phyloP scores from a whole-genome alignment of 2,113 vertebrate species.

The Trachemys scripta region DNA sequence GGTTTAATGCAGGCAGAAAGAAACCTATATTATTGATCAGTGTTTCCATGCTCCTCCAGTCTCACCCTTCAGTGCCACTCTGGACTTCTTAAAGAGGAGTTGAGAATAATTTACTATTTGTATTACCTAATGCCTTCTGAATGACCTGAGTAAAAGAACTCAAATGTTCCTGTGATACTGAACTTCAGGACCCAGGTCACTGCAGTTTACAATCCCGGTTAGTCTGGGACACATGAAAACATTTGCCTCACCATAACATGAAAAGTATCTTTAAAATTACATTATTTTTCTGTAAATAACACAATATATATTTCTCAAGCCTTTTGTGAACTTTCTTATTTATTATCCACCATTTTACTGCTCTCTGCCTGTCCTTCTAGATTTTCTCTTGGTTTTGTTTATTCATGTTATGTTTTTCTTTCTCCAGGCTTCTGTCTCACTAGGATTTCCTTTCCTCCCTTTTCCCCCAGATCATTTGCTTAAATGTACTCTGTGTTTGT shows the following conservation, averaged over 20 bases:
- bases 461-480: background rate
- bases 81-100: background rate
- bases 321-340: background rate
- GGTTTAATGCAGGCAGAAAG: background rate
- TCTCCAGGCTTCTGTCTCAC: background rate
- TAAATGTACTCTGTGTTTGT: background rate
- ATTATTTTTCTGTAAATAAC: background rate
- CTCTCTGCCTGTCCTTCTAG: background rate
- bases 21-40: background rate
- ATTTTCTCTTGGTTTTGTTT: background rate
- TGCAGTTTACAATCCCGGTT: background rate
- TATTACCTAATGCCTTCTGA: background rate
- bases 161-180: background rate
- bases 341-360: background rate
- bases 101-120: background rate
- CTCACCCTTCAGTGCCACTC: background rate
- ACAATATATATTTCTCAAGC: background rate
- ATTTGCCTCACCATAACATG: background rate
- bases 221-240: background rate
- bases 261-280: background rate
- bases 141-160: background rate
- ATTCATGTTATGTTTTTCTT: background rate
- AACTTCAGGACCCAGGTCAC: background rate
- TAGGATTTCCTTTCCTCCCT: fast-evolving
- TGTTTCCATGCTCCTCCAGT: background rate